Evolutionary conservation across 2,888 invertebrate genomes (phyloP).

Genomic region (Acanthococcus lagerstroemiae): DNA sequence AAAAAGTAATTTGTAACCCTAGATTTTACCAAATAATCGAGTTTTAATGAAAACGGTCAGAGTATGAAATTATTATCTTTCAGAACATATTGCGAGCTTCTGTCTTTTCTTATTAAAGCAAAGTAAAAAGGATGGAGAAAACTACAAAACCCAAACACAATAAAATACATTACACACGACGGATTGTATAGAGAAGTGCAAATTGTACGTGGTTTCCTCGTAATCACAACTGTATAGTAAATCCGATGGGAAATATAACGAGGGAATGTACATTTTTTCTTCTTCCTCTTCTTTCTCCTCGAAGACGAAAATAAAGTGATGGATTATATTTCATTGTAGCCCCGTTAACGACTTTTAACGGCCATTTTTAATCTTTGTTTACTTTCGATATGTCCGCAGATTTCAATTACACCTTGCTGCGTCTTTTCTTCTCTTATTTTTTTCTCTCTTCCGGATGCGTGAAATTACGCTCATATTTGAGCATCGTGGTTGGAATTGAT

Average conservation of each 20-base stretch:
- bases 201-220: slow-evolving; percentile 23
- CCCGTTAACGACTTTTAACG: slow-evolving; percentile 23
- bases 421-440: too few species aligned
- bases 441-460: too few species aligned
- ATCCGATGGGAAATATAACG: neutral
- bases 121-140: neutral
- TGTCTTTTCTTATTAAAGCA: neutral
- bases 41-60: slow-evolving; percentile 3
- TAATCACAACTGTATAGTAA: slow-evolving; percentile 10
- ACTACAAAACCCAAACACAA: neutral
- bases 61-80: neutral
- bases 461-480: too few species aligned
- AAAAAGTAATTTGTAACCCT: slow-evolving; percentile 15
- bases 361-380: slow-evolving; percentile 25
- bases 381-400: neutral
- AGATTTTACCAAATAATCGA: slow-evolving; percentile 8
- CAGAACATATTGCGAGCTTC: neutral
- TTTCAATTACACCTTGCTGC: slow-evolving; percentile 2
- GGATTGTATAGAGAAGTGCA: slow-evolving; percentile 12
- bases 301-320: slow-evolving; percentile 14
- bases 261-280: neutral
- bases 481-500: too few species aligned
- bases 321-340: slow-evolving; percentile 22
- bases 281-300: neutral
- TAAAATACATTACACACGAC: neutral